phyloP scores from a whole-genome alignment of 1,140 invertebrate genomes.

The Nilaparvata lugens region DNA sequence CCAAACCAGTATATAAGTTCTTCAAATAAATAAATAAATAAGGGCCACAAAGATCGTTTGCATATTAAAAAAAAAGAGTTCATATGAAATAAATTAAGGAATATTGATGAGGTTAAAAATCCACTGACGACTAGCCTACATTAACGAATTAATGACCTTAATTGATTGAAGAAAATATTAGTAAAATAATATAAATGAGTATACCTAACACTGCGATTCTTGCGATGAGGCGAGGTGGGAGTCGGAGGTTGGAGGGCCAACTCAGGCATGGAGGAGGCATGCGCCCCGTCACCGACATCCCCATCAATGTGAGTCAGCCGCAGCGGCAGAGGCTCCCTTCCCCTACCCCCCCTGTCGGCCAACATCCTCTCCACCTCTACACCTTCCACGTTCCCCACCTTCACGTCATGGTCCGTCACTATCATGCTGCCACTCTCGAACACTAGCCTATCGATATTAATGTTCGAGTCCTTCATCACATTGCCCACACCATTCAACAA shows the following conservation, averaged over 20 bases:
- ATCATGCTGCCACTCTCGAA: neutral
- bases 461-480: neutral
- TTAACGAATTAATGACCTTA: too few relatives aligned
- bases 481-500: neutral
- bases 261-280: slow-evolving; percentile 58
- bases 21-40: too few relatives aligned
- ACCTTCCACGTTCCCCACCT: neutral
- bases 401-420: slow-evolving; percentile 7
- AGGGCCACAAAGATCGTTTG: too few relatives aligned
- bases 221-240: slow-evolving; percentile 14
- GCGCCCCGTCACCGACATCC: slow-evolving; percentile 29
- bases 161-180: too few relatives aligned
- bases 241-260: slow-evolving; percentile 34
- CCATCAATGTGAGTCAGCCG: slow-evolving; percentile 40
- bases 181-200: too few relatives aligned
- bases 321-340: slow-evolving; percentile 45
- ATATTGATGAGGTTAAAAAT: too few relatives aligned
- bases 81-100: too few relatives aligned
- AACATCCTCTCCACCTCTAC: slow-evolving; percentile 41
- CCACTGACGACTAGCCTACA: too few relatives aligned
- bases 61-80: too few relatives aligned
- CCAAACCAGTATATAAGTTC: too few relatives aligned
- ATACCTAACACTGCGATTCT: slow-evolving; percentile 10
- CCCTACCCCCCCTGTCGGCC: slow-evolving; percentile 37
- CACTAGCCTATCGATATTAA: slow-evolving; percentile 8